A percentile compares a stretch with the other conserved stretches of the same genome.
Evolutionary conservation across 2,113 vertebrate species (phyloP).

Genomic region (chimpanzee (Pan troglodytes)): NHGRI_mPanTro3-v2.1_pri NC_072413.2:31501501-31502000

Average conservation of each 20-base stretch:
- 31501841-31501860: neutral
- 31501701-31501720: conserved; percentile 55
- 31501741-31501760: conserved; percentile 37
- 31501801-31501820: neutral
- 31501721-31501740: conserved; percentile 42
- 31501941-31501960: conserved; percentile 32
- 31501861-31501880: conserved; percentile 34
- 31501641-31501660: conserved; percentile 46
- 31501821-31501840: neutral
- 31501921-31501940: conserved; percentile 45
- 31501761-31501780: conserved; percentile 1
- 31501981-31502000: conserved; percentile 4
- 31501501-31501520: conserved; percentile 47
- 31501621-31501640: conserved; percentile 50
- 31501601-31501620: conserved; percentile 61
- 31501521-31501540: conserved; percentile 50
- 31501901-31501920: conserved; percentile 53
- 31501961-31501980: conserved; percentile 31
- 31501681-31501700: conserved; percentile 48
- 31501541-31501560: conserved; percentile 18
- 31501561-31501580: conserved; percentile 14
- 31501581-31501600: neutral
- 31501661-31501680: conserved; percentile 7
- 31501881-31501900: conserved; percentile 48
- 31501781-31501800: neutral